phyloP scores from a whole-genome alignment of 2,888 invertebrate genomes.

The Pristionchus maxplancki region DNA sequence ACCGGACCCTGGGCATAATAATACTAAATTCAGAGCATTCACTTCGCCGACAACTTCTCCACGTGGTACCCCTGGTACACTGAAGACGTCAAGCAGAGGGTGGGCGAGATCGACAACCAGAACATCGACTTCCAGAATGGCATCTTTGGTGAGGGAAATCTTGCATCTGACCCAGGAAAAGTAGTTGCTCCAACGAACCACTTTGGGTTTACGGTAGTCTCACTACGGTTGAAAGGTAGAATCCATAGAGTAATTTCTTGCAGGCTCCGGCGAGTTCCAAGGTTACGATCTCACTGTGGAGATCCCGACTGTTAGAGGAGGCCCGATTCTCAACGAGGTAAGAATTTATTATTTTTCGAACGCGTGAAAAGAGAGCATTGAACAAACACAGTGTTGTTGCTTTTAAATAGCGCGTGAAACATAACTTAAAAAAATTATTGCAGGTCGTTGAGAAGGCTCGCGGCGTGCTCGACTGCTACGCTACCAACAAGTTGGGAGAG shows the following conservation, averaged over 20 bases:
- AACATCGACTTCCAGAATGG: constrained; percentile 63
- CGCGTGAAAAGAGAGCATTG: too few species aligned
- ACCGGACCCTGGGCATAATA: too few species aligned
- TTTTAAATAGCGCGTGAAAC: too few species aligned
- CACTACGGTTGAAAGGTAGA: too few species aligned
- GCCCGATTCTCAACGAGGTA: constrained; percentile 26
- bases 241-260: background rate
- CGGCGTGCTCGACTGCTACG: constrained; percentile 34
- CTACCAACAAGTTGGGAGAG: background rate
- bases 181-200: too few species aligned
- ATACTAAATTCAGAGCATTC: constrained; percentile 14
- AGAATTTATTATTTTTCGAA: background rate
- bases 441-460: background rate
- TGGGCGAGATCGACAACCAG: constrained; percentile 58
- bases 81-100: constrained; percentile 54
- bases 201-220: too few species aligned
- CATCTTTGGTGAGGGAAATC: constrained; percentile 58
- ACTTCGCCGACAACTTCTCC: constrained; percentile 24
- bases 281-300: constrained; percentile 35
- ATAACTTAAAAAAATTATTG: too few species aligned
- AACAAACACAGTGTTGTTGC: background rate
- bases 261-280: background rate
- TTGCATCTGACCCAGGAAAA: background rate
- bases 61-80: constrained; percentile 57
- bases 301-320: constrained; percentile 32